A percentile compares a stretch with the other conserved stretches of the same genome.
phyloP scores from a whole-genome alignment of 2,888 invertebrate genomes.

The Cryptus armator region DNA sequence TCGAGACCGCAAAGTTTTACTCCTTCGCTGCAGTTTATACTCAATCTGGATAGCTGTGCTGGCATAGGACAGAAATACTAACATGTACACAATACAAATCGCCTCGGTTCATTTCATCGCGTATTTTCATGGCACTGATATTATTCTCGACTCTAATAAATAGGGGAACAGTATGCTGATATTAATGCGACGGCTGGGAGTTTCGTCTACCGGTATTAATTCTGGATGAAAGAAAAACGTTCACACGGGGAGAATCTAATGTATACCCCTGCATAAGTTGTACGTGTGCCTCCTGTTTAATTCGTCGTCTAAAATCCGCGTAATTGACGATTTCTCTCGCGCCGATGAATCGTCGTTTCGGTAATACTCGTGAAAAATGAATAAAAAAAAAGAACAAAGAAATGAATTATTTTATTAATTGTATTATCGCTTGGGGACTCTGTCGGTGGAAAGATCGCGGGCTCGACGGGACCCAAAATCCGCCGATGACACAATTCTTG shows the following conservation, averaged over 20 bases:
- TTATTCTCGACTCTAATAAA: not conserved
- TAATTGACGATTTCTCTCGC: no score
- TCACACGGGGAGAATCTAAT: not conserved
- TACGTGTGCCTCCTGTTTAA: not conserved
- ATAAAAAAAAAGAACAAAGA: no score
- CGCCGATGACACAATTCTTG: no score
- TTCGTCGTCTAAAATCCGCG: no score
- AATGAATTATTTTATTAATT: no score
- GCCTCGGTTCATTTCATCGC: not conserved
- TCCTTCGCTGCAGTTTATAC: slow-evolving; percentile 3
- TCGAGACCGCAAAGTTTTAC: slow-evolving; percentile 12
- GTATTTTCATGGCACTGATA: not conserved
- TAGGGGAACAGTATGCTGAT: not conserved
- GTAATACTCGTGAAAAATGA: no score
- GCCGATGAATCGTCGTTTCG: no score
- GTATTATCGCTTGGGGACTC: no score
- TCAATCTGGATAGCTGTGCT: slow-evolving; percentile 4
- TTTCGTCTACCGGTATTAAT: slow-evolving; percentile 1
- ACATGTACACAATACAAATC: not conserved
- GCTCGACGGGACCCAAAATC: no score
- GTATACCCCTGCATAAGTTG: not conserved
- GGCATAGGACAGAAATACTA: not conserved
- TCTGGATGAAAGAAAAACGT: slow-evolving; percentile 12
- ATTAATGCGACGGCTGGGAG: not conserved
- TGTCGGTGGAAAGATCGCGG: no score